These are phyloP conservation scores for Atta cephalotes DNA, from an alignment of 1,140 invertebrate species.

Conservation along the genomic window DNA sequence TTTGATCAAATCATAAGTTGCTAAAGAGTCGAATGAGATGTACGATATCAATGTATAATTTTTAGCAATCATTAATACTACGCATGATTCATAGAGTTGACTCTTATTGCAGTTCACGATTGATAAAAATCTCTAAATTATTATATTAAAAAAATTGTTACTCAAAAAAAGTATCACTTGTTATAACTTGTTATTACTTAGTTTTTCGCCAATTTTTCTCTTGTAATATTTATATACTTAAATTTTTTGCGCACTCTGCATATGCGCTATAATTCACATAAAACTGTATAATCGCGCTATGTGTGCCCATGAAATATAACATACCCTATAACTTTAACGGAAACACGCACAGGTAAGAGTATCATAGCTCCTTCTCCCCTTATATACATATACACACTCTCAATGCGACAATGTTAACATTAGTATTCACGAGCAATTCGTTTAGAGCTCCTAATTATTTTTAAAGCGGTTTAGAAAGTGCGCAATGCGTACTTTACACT, in stretches of 20 bases:
- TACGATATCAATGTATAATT: constrained; percentile 11
- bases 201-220: neutral
- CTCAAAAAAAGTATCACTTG: neutral
- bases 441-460: constrained; percentile 43
- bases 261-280: constrained; percentile 37
- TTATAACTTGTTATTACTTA: neutral
- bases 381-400: constrained; percentile 81
- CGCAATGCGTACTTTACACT: constrained; percentile 28
- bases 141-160: neutral
- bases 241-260: constrained; percentile 17
- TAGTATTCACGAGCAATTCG: constrained; percentile 68
- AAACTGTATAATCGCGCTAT: constrained; percentile 44
- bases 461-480: constrained; percentile 80
- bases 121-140: neutral
- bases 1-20: neutral
- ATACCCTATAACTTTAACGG: constrained; percentile 64
- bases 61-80: neutral
- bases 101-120: neutral
- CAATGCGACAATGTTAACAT: constrained; percentile 81
- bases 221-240: constrained; percentile 4
- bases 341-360: constrained; percentile 75
- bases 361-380: constrained; percentile 55
- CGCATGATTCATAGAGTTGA: neutral
- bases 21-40: neutral
- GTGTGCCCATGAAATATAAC: constrained; percentile 52